phyloP scores from a whole-genome alignment of 2,888 invertebrate species.

The Lagria hirta region DNA sequence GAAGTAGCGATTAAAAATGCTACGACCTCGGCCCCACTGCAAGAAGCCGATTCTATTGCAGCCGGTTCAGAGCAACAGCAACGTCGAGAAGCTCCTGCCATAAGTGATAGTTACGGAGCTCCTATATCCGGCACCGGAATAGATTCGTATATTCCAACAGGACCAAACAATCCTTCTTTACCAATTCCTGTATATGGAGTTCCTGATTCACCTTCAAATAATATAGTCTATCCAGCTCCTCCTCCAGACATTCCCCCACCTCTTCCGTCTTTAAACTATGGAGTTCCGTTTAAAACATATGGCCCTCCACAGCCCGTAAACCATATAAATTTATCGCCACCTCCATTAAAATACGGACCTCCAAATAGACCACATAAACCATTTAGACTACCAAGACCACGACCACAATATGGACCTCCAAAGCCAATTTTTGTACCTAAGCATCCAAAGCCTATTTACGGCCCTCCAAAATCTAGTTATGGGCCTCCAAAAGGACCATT shows the following conservation, averaged over 20 bases:
- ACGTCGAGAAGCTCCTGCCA: conserved; percentile 46
- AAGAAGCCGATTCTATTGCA: conserved; percentile 40
- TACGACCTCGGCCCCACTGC: conserved; percentile 32
- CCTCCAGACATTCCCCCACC: conserved; percentile 55
- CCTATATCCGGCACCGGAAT: conserved; percentile 59
- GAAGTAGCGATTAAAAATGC: conserved; percentile 7
- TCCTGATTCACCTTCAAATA: conserved; percentile 56
- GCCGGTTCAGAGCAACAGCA: conserved; percentile 46
- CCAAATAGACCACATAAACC: conserved; percentile 38
- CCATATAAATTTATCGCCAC: conserved; percentile 21
- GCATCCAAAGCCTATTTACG: conserved; percentile 46
- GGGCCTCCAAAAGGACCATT: conserved; percentile 39
- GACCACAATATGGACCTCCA: conserved; percentile 54
- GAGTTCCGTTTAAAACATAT: conserved; percentile 29
- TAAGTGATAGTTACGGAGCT: conserved; percentile 57
- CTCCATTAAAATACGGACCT: conserved; percentile 32
- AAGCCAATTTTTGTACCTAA: conserved; percentile 46
- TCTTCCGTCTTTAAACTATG: conserved; percentile 30
- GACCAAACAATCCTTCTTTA: conserved; percentile 54
- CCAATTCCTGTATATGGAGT: conserved; percentile 64
- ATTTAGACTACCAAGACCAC: conserved; percentile 41
- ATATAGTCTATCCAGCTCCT: conserved; percentile 54
- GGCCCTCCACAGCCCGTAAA: conserved; percentile 22
- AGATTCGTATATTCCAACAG: conserved; percentile 46
- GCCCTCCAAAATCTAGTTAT: conserved; percentile 46